phyloP scores from a whole-genome alignment of 2,888 invertebrate genomes.

The Heliconius cydno region DNA sequence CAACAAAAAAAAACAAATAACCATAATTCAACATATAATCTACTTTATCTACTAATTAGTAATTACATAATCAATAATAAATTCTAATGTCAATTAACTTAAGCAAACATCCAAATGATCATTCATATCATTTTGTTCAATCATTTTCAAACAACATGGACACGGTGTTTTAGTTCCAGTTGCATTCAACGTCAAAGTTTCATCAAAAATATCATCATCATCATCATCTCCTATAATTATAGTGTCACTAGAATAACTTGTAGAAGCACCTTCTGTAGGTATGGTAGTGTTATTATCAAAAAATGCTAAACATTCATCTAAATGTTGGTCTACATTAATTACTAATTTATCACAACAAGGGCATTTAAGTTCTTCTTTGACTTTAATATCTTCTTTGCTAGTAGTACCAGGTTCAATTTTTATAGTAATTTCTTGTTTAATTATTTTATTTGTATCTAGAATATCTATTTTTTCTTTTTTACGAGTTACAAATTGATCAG shows the following conservation, averaged over 20 bases:
- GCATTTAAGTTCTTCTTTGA: constrained; percentile 58
- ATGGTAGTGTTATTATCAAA: constrained; percentile 74
- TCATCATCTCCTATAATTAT: constrained; percentile 64
- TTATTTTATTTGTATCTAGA: background rate
- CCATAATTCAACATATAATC: background rate
- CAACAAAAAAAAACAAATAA: background rate
- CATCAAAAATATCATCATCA: constrained; percentile 65
- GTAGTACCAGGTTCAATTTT: constrained; percentile 54
- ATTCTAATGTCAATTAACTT: constrained; percentile 19
- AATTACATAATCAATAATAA: background rate
- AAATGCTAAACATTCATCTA: constrained; percentile 79
- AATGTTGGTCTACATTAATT: constrained; percentile 69
- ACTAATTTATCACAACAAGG: constrained; percentile 73
- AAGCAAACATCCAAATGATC: constrained; percentile 82
- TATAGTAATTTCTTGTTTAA: constrained; percentile 48
- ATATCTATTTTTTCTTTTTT: constrained; percentile 41
- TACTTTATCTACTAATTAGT: background rate
- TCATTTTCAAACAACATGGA: constrained; percentile 84
- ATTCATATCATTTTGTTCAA: constrained; percentile 82
- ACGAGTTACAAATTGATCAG: constrained; percentile 1
- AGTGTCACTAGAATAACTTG: constrained; percentile 55
- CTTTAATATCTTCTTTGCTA: constrained; percentile 43
- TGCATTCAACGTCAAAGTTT: constrained; percentile 68
- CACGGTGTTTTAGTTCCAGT: constrained; percentile 81
- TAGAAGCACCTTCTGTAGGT: constrained; percentile 61